Evolutionary conservation across 2,113 vertebrate species (phyloP).

Genomic region (Empidonax traillii): DNA sequence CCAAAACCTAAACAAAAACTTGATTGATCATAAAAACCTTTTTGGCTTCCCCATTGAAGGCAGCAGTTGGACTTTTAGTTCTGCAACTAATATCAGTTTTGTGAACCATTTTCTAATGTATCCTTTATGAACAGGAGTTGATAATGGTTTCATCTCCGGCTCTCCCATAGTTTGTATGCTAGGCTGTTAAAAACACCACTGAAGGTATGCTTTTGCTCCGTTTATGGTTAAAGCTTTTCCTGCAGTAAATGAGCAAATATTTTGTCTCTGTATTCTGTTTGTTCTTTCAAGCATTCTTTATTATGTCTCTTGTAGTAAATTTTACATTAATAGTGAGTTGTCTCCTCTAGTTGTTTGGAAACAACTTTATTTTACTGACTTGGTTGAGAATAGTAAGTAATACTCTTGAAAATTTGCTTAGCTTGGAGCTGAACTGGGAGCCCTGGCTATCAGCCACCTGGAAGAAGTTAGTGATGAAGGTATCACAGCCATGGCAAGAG

Average conservation of each 20-base stretch:
- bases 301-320: neutral
- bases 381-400: neutral
- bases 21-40: neutral
- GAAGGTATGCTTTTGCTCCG: fast-evolving
- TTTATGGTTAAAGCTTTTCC: neutral
- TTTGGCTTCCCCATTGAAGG: neutral
- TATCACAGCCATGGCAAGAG: constrained; percentile 85
- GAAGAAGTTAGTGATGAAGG: constrained; percentile 92
- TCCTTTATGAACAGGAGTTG: neutral
- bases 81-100: neutral
- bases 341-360: neutral
- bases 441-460: constrained; percentile 91
- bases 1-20: neutral
- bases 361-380: neutral
- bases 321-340: neutral
- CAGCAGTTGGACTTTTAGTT: neutral
- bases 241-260: neutral
- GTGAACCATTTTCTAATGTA: neutral
- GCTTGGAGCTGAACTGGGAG: constrained; percentile 90
- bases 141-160: neutral
- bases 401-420: constrained; percentile 51
- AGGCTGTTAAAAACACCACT: neutral
- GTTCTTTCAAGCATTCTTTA: neutral
- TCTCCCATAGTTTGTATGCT: neutral
- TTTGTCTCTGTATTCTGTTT: neutral